phyloP scores from a whole-genome alignment of 2,113 vertebrate genomes.

The Baryphthengus martii region DNA sequence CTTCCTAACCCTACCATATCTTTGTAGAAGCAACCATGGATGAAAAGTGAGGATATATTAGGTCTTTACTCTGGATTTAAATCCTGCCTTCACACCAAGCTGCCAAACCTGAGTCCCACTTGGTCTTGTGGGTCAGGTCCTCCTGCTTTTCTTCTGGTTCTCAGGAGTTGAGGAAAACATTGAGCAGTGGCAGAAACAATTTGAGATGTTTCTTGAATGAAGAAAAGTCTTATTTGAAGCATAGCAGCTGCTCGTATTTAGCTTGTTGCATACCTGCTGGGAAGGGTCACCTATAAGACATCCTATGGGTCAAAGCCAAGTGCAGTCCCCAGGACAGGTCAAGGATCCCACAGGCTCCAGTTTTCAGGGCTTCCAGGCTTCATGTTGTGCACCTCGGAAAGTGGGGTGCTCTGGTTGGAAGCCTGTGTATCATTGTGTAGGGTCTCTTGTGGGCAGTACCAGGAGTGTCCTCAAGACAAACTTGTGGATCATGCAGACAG shows the following conservation, averaged over 20 bases:
- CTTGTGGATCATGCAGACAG: background rate
- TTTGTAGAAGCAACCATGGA: background rate
- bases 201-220: background rate
- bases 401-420: background rate
- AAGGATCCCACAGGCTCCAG: background rate
- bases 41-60: background rate
- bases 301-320: background rate
- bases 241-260: background rate
- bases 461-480: background rate
- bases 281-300: background rate
- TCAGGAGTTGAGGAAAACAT: background rate
- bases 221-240: background rate
- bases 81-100: background rate
- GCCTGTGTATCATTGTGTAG: fast-evolving
- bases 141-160: background rate
- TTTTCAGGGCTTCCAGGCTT: background rate
- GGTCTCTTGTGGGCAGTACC: background rate
- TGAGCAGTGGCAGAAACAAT: background rate
- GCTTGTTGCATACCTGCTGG: background rate
- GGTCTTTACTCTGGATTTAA: background rate
- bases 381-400: background rate
- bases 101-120: background rate
- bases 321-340: background rate
- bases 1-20: background rate
- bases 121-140: background rate